Conservation (phyloP, 2,888 invertebrate species). For the Synergus laeviventris region DNA sequence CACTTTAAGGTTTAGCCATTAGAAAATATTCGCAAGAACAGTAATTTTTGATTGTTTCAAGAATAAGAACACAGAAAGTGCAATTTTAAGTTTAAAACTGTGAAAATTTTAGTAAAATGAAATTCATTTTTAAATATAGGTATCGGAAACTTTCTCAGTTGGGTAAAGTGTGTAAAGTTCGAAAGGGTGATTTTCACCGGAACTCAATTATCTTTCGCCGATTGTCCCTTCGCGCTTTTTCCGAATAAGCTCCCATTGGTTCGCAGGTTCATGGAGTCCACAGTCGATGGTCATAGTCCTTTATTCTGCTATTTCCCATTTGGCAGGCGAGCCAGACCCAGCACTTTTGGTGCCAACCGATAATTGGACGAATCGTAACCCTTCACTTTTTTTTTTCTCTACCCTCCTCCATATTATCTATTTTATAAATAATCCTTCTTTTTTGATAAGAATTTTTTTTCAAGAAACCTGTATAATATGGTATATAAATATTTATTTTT, state of each 20-base stretch:
- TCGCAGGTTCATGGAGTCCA: constrained; percentile 38
- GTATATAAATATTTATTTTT: no score
- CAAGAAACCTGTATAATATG: no score
- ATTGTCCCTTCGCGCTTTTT: constrained; percentile 56
- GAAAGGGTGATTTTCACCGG: constrained; percentile 49
- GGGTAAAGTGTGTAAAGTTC: not conserved
- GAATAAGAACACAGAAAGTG: no score
- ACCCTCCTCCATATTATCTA: constrained; percentile 14
- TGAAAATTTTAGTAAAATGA: not conserved
- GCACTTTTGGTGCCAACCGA: constrained; percentile 73
- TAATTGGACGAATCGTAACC: constrained; percentile 73
- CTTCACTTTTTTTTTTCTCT: constrained; percentile 63
- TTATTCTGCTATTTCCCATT: constrained; percentile 70
- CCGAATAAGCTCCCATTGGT: constrained; percentile 43
- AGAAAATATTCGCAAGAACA: no score
- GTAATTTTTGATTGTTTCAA: no score
- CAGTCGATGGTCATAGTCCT: constrained; percentile 25
- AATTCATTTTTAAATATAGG: constrained; percentile 34
- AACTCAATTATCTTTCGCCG: constrained; percentile 61
- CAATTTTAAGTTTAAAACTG: not conserved
- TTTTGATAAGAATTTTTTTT: no score
- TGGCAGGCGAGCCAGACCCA: constrained; percentile 72
- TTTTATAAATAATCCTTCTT: not conserved
- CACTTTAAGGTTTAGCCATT: no score
- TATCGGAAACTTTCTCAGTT: constrained; percentile 23